Base-by-base conservation (phyloP, 2,888 invertebrate species). In the Aspidapion aeneum region DNA sequence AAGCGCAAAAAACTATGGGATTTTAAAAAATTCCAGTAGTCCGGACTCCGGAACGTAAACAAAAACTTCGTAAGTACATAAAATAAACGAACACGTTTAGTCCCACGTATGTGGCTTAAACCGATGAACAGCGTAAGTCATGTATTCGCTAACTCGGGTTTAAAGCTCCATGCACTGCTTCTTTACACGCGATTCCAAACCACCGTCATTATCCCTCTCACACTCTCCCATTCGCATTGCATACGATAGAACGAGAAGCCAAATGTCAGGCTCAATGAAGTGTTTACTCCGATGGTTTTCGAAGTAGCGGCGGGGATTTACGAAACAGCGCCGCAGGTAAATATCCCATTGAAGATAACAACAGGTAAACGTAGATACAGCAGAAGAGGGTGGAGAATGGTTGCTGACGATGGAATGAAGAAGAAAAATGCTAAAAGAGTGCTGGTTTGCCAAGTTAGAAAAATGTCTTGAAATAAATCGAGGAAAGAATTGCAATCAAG, bases 51-150 rank as follows among this genome's bases (percentile, higher is more conserved):
- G 35, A 57, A 55, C 63, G 55, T 57, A 63, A 63, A 63, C 63
- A 64, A 61, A 61, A 54, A 50, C 21, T 48, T 18, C 58, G 55
- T 50, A 61, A 63, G 60, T 61, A 63, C 60, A 48, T 12, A 35
- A 35, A 35, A 35, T 12, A 35, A 35, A 3, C 35, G 35, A 35
- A 35, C 5, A 35, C n/a, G n/a, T n/a, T n/a, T 35, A 35, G 35
- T 7, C 35, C n/a, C n/a, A n/a, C 35, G 35, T 35, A 35, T 35
- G 12, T 35, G 3, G 12, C 35, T 35, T 7, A 12, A 3, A 35
- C 3, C 35, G 35, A 35, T n/a, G n/a, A n/a, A n/a, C n/a, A 7
- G 3, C 35, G 35, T 7, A 3, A 35, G 35, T 35, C 35, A 12
- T 35, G 35, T 35, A 35, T 35, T 35, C 12, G 5, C 35, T 35